A percentile compares a stretch with the other conserved stretches of the same genome.
Conservation (phyloP, 2,888 invertebrate genomes). For the Notocelia uddmanniana region DNA sequence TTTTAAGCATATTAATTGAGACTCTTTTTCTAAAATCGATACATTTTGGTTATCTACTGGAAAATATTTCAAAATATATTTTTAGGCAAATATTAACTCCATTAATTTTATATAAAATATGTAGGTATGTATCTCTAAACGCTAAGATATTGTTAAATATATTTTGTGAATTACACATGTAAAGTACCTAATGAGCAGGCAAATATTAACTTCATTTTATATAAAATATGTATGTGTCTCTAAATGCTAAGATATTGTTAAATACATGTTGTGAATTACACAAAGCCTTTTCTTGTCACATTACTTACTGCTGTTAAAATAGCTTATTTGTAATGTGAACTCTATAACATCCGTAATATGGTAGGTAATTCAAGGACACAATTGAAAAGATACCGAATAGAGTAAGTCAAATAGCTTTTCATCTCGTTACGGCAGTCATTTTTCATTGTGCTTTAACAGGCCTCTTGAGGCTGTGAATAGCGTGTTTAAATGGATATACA, state of each 20-base stretch:
- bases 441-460: conserved; percentile 28
- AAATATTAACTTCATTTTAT: not conserved
- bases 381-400: not conserved
- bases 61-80: no score
- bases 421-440: conserved; percentile 33
- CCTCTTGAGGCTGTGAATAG: not conserved
- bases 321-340: not conserved
- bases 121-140: not conserved
- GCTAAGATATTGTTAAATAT: no score
- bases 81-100: not conserved
- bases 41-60: no score
- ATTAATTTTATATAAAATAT: not conserved
- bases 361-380: not conserved
- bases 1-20: no score
- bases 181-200: no score
- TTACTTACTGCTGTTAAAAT: conserved; percentile 7
- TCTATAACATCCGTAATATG: not conserved
- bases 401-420: conserved; percentile 5
- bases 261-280: conserved; percentile 25
- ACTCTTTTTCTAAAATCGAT: no score
- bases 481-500: conserved; percentile 7
- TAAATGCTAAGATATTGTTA: conserved; percentile 8
- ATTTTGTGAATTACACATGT: conserved; percentile 5
- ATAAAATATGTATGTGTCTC: not conserved
- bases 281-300: conserved; percentile 19